Conservation (phyloP, 1,140 invertebrate species). For the Cyrtorhinus lividipennis region DNA sequence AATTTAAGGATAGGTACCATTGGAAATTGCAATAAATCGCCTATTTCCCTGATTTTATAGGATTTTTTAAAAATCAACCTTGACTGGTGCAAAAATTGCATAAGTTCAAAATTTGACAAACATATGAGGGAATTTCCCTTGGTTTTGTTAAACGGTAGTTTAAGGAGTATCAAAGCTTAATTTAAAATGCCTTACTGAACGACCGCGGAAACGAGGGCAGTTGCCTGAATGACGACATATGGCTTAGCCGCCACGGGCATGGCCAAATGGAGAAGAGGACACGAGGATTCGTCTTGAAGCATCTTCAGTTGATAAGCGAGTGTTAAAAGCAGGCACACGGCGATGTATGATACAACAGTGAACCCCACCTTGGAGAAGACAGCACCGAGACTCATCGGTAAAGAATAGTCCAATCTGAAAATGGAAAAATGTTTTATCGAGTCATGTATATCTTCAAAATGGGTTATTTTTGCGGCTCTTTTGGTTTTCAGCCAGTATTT, state of each 20-base stretch:
- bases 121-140: too few relatives aligned
- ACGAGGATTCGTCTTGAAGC: slow-evolving; percentile 23
- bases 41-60: too few relatives aligned
- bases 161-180: background rate
- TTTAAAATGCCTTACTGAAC: slow-evolving; percentile 13
- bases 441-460: too few relatives aligned
- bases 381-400: slow-evolving; percentile 27
- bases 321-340: slow-evolving; percentile 31
- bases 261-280: slow-evolving; percentile 31
- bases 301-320: slow-evolving; percentile 30
- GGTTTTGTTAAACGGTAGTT: background rate
- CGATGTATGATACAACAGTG: slow-evolving; percentile 32
- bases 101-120: too few relatives aligned
- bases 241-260: slow-evolving; percentile 31
- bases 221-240: slow-evolving; percentile 30
- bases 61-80: too few relatives aligned
- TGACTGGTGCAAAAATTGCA: too few relatives aligned
- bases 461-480: too few relatives aligned
- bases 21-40: too few relatives aligned
- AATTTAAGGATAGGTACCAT: too few relatives aligned
- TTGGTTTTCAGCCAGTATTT: too few relatives aligned
- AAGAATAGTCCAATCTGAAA: slow-evolving; percentile 30
- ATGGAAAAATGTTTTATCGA: too few relatives aligned
- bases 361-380: slow-evolving; percentile 28
- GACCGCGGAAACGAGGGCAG: slow-evolving; percentile 25